phyloP scores from a whole-genome alignment of 2,113 vertebrate species.

The Cyprinodon variegatus region DNA sequence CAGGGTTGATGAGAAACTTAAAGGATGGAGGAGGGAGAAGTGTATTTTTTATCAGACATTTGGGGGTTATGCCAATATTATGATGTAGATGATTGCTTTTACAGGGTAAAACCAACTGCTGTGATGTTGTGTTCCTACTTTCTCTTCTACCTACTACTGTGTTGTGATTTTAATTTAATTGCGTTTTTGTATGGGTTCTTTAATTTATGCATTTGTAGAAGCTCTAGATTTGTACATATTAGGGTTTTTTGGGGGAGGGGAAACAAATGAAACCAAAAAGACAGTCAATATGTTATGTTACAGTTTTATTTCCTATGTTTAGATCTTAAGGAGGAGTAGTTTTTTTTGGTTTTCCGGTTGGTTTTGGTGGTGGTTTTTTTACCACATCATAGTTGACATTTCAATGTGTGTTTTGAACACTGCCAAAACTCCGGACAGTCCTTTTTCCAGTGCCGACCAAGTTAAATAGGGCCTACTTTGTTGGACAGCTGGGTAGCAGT shows the following conservation, averaged over 20 bases:
- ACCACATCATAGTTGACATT: conserved; percentile 87
- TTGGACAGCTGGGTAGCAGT: conserved; percentile 82
- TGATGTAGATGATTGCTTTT: conserved; percentile 88
- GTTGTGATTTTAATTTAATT: conserved; percentile 93
- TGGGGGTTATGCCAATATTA: conserved; percentile 81
- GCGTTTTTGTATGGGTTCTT: conserved; percentile 87
- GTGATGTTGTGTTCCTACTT: conserved; percentile 91
- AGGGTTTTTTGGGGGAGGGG: conserved; percentile 77
- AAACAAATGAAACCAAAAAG: conserved; percentile 72
- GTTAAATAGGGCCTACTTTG: conserved; percentile 84
- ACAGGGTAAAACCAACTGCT: conserved; percentile 98
- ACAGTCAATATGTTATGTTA: conserved; percentile 91
- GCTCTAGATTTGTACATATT: conserved; percentile 93
- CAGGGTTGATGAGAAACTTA: conserved; percentile 81
- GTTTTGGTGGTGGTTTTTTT: conserved; percentile 81
- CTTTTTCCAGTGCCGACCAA: conserved; percentile 84
- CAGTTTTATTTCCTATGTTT: conserved; percentile 87
- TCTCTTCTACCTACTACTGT: conserved; percentile 84
- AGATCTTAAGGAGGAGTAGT: conserved; percentile 84
- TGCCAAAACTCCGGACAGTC: conserved; percentile 84
- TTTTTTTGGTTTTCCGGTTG: conserved; percentile 78
- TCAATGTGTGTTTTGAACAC: conserved; percentile 89
- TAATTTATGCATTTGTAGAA: conserved; percentile 97
- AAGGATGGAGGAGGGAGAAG: conserved; percentile 79
- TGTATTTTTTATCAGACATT: conserved; percentile 84